phyloP scores from a whole-genome alignment of 2,888 invertebrate species.

The Crossocerus cetratus region DNA sequence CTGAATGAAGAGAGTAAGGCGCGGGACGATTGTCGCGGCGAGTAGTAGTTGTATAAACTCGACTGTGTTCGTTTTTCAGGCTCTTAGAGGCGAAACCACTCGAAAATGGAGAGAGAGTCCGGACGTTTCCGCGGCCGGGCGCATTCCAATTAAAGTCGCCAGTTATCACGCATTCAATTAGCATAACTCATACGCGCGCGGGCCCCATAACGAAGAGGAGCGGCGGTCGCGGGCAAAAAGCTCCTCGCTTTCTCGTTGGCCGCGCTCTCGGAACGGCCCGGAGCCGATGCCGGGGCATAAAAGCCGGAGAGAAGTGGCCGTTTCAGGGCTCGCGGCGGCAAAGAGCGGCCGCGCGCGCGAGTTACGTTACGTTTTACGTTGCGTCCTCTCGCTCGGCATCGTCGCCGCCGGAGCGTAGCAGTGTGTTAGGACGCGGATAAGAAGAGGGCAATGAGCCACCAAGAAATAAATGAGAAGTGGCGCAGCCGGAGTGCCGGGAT shows the following conservation, averaged over 20 bases:
- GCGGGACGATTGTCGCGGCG: no score
- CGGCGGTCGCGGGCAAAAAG: conserved; percentile 63
- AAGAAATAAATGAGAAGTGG: conserved; percentile 65
- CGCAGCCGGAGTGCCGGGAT: conserved; percentile 27
- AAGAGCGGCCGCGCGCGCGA: conserved; percentile 11
- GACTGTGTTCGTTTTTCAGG: neutral
- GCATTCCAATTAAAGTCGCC: conserved; percentile 67
- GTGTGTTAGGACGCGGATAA: conserved; percentile 53
- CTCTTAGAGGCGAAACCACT: conserved; percentile 20
- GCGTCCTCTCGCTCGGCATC: conserved; percentile 25
- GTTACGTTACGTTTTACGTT: conserved; percentile 23
- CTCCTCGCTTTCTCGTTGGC: conserved; percentile 41
- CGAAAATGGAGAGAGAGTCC: conserved; percentile 4
- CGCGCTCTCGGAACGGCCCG: no score
- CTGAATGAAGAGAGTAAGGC: neutral
- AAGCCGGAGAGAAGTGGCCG: neutral
- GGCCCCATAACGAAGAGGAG: conserved; percentile 56
- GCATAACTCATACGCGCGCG: conserved; percentile 68
- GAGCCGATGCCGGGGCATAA: neutral
- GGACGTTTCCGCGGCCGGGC: conserved; percentile 32
- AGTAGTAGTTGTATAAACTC: neutral
- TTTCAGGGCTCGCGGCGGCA: neutral
- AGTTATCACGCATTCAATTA: conserved; percentile 70
- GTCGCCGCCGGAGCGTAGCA: no score
- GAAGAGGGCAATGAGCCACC: conserved; percentile 46